Evolutionary conservation across 2,113 vertebrate genomes (phyloP).

Genomic region (Labeo catla): DNA sequence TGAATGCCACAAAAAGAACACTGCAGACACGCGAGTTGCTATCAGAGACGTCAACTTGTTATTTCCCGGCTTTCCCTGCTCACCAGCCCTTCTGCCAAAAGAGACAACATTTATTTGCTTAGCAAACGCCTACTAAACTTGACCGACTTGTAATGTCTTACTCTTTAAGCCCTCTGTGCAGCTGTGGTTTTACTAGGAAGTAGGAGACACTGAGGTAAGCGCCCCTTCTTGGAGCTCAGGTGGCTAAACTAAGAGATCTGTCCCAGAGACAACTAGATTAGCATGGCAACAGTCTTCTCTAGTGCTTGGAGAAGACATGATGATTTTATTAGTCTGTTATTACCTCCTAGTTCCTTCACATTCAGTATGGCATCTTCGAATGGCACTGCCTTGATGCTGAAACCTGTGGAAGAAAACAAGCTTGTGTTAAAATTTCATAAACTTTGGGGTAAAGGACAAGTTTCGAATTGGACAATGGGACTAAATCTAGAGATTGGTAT

Average conservation of each 20-base stretch:
- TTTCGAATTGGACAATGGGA: too few relatives aligned
- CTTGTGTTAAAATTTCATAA: conserved; percentile 33
- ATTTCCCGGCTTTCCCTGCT: conserved; percentile 3
- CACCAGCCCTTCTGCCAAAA: not conserved
- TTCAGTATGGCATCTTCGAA: conserved; percentile 97
- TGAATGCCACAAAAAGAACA: not conserved
- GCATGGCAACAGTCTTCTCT: not conserved
- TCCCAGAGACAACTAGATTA: not conserved
- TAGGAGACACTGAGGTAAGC: conserved; percentile 14
- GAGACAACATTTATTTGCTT: conserved; percentile 21
- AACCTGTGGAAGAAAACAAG: conserved; percentile 81
- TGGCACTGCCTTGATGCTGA: conserved; percentile 97
- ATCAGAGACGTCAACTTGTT: not conserved
- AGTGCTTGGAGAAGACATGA: not conserved
- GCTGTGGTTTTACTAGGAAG: conserved; percentile 9
- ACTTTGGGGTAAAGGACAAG: not conserved
- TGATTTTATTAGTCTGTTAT: conserved; percentile 39
- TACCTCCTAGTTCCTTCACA: conserved; percentile 99
- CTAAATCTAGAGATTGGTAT: too few relatives aligned
- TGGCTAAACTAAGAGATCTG: conserved; percentile 25
- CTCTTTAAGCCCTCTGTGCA: conserved; percentile 9
- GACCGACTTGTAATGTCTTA: conserved; percentile 28
- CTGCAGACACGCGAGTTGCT: not conserved
- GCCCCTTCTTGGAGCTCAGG: conserved; percentile 16
- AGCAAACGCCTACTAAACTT: conserved; percentile 27